These are phyloP conservation scores for Climacteris rufus DNA, from an alignment of 2,113 vertebrate genomes.

Conservation along the genomic window DNA sequence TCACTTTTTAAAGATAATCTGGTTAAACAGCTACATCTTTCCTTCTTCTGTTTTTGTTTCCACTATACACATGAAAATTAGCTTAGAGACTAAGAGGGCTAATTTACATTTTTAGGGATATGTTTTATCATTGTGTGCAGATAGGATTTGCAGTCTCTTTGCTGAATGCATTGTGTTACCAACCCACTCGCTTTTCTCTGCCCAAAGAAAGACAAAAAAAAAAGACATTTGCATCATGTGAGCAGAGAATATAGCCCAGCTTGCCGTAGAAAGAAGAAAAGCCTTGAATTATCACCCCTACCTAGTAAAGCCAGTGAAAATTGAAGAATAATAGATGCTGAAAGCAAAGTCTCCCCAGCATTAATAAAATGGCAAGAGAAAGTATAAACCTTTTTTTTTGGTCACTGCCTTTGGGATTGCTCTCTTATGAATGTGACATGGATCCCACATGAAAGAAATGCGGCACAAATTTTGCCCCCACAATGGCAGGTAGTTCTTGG, in stretches of 20 bases:
- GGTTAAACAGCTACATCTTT: slow-evolving; percentile 59
- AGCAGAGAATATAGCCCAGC: not conserved
- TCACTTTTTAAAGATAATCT: slow-evolving; percentile 55
- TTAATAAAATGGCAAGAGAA: not conserved
- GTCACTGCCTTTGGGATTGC: not conserved
- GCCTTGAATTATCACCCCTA: not conserved
- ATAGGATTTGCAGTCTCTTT: slow-evolving; percentile 38
- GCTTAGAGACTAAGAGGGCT: slow-evolving; percentile 27
- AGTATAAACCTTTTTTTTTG: not conserved
- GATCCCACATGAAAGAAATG: not conserved
- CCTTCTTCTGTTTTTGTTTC: slow-evolving; percentile 42
- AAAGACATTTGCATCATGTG: not conserved
- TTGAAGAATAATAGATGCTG: not conserved
- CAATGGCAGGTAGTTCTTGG: not conserved
- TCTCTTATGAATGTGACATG: accelerated
- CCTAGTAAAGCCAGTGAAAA: not conserved
- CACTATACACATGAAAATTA: slow-evolving; percentile 57
- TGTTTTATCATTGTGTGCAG: slow-evolving; percentile 52
- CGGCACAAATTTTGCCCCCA: not conserved
- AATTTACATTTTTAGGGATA: slow-evolving; percentile 55
- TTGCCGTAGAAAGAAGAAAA: not conserved
- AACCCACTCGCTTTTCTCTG: not conserved
- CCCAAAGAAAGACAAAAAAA: not conserved
- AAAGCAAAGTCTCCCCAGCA: not conserved
- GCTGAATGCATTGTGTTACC: not conserved